phyloP scores from a whole-genome alignment of 2,113 vertebrate genomes.

The Phoenicopterus ruber region DNA sequence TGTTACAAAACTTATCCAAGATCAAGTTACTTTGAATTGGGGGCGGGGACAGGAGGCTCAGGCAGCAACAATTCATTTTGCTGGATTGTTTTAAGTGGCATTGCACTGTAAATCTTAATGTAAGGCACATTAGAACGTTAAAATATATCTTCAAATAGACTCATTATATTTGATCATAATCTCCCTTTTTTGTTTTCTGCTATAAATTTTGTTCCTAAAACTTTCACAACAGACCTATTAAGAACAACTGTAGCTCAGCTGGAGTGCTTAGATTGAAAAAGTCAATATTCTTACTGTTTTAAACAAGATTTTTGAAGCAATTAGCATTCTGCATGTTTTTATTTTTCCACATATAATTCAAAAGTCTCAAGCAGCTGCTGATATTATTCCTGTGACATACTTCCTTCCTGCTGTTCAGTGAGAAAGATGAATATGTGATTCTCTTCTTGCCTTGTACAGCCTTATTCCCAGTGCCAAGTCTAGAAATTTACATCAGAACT shows the following conservation, averaged over 20 bases:
- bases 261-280: not conserved
- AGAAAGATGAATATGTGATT: not conserved
- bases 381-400: not conserved
- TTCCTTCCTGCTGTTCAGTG: not conserved
- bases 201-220: not conserved
- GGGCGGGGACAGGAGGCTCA: rapidly evolving
- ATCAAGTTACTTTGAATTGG: not conserved
- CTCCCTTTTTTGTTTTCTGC: not conserved
- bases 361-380: not conserved
- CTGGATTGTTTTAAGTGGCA: not conserved
- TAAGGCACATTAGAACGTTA: not conserved
- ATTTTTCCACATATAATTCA: not conserved
- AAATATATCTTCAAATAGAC: not conserved
- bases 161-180: not conserved
- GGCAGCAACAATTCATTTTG: not conserved
- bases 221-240: not conserved
- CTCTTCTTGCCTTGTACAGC: not conserved
- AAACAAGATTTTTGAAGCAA: not conserved
- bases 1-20: not conserved
- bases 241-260: not conserved
- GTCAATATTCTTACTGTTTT: not conserved
- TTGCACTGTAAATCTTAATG: not conserved
- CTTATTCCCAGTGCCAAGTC: not conserved
- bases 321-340: not conserved
- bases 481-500: not conserved